Evolutionary conservation across 1,140 invertebrate species (phyloP).

Genomic region (Paraescarpia echinospica): DNA sequence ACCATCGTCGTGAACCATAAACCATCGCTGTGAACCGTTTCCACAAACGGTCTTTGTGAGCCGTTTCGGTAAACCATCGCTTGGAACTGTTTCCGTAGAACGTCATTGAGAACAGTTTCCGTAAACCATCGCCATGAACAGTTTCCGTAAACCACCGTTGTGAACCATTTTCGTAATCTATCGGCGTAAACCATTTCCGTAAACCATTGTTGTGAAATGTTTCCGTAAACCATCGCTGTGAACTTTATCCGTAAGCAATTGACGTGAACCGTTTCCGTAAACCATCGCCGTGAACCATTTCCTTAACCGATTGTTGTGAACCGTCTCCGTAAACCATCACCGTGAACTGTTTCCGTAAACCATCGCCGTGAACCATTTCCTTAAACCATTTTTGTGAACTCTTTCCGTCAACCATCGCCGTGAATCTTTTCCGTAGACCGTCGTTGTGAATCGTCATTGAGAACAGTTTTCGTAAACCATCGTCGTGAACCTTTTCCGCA

Average conservation of each 20-base stretch:
- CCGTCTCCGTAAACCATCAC: background rate
- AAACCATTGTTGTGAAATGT: no score
- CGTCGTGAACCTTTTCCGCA: background rate
- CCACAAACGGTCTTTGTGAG: no score
- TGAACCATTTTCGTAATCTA: no score
- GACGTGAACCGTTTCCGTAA: background rate
- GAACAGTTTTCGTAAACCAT: background rate
- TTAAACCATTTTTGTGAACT: background rate
- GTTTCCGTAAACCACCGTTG: no score
- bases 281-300: background rate
- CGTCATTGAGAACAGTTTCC: no score
- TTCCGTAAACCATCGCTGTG: background rate
- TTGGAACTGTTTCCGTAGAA: no score
- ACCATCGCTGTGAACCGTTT: no score
- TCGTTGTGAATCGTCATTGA: background rate
- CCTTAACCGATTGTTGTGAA: background rate
- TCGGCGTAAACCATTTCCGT: no score
- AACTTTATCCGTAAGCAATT: background rate
- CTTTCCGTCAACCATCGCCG: background rate
- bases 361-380: background rate
- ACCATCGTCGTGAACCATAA: no score
- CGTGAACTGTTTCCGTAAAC: background rate
- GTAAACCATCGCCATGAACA: no score
- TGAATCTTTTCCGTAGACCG: background rate
- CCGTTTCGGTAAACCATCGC: no score